Evolutionary conservation across 2,797 vertebrate genomes (phyloP).

Genomic region (Enteromius paludinosus): DNA sequence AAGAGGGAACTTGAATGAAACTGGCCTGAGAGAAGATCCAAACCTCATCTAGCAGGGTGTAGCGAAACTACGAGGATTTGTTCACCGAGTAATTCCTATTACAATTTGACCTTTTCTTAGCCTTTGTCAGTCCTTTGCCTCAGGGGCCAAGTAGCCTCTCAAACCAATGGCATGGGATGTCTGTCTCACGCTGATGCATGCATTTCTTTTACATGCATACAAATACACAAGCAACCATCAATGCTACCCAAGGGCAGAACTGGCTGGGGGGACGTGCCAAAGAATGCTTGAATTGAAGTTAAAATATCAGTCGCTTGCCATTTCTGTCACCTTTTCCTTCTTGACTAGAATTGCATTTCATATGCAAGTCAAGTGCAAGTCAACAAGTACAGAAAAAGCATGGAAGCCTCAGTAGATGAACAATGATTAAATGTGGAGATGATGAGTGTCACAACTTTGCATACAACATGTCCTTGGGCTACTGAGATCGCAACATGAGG

Average conservation of each 20-base stretch:
- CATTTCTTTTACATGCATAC: slow-evolving; percentile 15
- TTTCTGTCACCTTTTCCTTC: neutral
- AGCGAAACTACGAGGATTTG: slow-evolving; percentile 57
- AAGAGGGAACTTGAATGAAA: slow-evolving; percentile 53
- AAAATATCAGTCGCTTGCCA: neutral
- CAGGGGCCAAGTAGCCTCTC: slow-evolving; percentile 57
- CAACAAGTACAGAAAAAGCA: neutral
- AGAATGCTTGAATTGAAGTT: neutral
- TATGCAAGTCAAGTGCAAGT: neutral
- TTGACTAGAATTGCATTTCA: neutral
- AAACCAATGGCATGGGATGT: slow-evolving; percentile 49
- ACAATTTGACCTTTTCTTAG: slow-evolving; percentile 71
- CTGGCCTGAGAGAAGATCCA: slow-evolving; percentile 28
- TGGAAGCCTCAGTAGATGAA: neutral
- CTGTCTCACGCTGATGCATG: slow-evolving; percentile 16
- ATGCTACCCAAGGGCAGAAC: neutral
- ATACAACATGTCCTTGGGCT: neutral
- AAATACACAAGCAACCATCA: slow-evolving; percentile 24
- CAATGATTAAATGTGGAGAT: neutral
- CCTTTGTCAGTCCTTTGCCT: slow-evolving; percentile 68
- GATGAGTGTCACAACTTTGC: neutral
- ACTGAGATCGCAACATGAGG: neutral
- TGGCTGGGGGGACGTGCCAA: neutral
- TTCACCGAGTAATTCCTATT: slow-evolving; percentile 65
- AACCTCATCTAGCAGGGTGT: slow-evolving; percentile 52